Evolutionary conservation across 1,140 invertebrate species (phyloP).

Genomic region (Dreissena polymorpha): DNA sequence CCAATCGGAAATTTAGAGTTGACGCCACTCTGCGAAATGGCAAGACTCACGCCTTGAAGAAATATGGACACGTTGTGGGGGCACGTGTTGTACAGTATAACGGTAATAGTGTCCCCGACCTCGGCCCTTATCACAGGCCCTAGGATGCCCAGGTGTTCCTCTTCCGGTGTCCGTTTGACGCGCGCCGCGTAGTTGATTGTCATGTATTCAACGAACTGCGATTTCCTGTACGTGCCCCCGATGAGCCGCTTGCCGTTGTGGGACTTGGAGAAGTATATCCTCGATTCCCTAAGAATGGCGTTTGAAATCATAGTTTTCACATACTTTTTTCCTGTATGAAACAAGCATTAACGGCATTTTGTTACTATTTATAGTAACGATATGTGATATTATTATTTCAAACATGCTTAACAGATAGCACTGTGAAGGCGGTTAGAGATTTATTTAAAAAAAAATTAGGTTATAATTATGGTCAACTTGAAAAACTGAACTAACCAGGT

Average conservation of each 20-base stretch:
- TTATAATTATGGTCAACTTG: no score
- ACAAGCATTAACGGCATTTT: no score
- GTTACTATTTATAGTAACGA: no score
- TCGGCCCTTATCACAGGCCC: constrained; percentile 72
- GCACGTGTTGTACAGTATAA: constrained; percentile 56
- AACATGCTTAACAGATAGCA: no score
- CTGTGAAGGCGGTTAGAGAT: no score
- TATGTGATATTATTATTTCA: no score
- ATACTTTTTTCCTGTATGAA: no score
- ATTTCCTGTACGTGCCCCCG: constrained; percentile 4
- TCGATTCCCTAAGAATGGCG: no score
- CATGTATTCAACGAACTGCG: constrained; percentile 1
- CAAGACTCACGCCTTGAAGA: constrained; percentile 59
- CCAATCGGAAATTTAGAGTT: no score
- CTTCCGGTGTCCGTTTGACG: constrained; percentile 53
- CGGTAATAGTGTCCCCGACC: constrained; percentile 66
- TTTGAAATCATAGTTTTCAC: no score
- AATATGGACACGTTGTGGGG: constrained; percentile 53
- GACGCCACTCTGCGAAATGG: constrained; percentile 59
- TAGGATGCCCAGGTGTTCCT: constrained; percentile 67
- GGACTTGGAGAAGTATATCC: not conserved
- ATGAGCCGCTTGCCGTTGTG: not conserved
- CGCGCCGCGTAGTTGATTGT: constrained; percentile 60
- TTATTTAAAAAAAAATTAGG: no score
- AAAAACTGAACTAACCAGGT: no score